These are phyloP conservation scores for Ictidomys tridecemlineatus DNA, from an alignment of 2,113 vertebrate genomes.

Conservation along the genomic window DNA sequence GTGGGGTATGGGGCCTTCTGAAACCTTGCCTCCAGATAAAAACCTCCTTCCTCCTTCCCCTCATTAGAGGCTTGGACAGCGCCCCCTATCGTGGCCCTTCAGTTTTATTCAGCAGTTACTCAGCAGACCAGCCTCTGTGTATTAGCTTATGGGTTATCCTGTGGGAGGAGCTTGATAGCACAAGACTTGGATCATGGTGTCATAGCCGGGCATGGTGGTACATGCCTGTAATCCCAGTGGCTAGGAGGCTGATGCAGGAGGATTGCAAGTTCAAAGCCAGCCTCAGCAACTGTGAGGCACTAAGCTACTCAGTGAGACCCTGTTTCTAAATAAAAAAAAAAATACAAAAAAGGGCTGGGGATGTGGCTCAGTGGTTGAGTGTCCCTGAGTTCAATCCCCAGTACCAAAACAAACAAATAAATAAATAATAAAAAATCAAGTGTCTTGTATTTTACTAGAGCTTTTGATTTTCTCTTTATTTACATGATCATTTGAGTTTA, in stretches of 20 bases:
- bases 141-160: background rate
- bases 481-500: background rate
- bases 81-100: background rate
- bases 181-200: background rate
- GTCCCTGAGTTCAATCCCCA: too few relatives aligned
- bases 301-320: too few relatives aligned
- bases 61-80: background rate
- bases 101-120: background rate
- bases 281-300: too few relatives aligned
- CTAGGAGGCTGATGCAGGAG: too few relatives aligned
- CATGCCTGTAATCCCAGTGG: too few relatives aligned
- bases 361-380: too few relatives aligned
- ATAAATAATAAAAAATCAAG: too few relatives aligned
- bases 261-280: too few relatives aligned
- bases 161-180: background rate
- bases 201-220: too few relatives aligned
- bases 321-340: too few relatives aligned
- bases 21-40: background rate
- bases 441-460: background rate
- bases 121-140: background rate
- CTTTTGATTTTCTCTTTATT: background rate
- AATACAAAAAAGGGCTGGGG: too few relatives aligned
- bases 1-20: background rate
- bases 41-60: background rate
- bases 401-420: too few relatives aligned